Evolutionary conservation across 2,888 invertebrate species (phyloP).

Genomic region (Microplitis manilae): DNA sequence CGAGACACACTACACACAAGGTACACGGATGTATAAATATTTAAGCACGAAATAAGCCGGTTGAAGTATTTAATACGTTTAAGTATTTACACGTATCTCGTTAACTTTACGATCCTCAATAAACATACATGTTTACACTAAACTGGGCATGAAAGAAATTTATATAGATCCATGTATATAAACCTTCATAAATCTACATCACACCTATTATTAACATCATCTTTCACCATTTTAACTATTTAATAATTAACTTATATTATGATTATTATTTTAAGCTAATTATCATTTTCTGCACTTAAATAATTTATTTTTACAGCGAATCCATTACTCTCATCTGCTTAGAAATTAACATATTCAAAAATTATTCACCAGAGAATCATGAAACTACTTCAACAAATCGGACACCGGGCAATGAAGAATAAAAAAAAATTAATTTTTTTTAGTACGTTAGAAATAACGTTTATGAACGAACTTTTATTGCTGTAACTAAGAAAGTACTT

Average conservation of each 20-base stretch:
- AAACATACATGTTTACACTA: constrained; percentile 3
- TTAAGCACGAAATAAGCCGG: constrained; percentile 46
- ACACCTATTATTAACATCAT: background rate
- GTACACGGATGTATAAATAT: constrained; percentile 45
- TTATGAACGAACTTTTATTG: background rate
- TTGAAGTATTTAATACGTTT: constrained; percentile 46
- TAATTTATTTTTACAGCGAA: background rate
- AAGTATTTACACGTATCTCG: constrained; percentile 51
- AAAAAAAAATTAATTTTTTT: background rate
- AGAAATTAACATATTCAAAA: background rate
- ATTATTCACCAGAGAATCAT: background rate
- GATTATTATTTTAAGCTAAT: background rate
- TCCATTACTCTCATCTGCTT: background rate
- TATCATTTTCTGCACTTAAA: background rate
- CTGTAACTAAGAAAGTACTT: background rate
- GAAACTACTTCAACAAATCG: background rate
- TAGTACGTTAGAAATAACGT: background rate
- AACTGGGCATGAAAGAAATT: background rate
- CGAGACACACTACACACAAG: constrained; percentile 29
- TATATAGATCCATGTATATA: background rate
- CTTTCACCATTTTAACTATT: background rate
- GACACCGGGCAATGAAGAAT: background rate
- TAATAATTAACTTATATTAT: background rate
- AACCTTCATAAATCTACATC: background rate
- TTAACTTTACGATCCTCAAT: constrained; percentile 42